Conservation (phyloP, 2,797 vertebrate genomes). For the Melopsittacus undulatus region DNA sequence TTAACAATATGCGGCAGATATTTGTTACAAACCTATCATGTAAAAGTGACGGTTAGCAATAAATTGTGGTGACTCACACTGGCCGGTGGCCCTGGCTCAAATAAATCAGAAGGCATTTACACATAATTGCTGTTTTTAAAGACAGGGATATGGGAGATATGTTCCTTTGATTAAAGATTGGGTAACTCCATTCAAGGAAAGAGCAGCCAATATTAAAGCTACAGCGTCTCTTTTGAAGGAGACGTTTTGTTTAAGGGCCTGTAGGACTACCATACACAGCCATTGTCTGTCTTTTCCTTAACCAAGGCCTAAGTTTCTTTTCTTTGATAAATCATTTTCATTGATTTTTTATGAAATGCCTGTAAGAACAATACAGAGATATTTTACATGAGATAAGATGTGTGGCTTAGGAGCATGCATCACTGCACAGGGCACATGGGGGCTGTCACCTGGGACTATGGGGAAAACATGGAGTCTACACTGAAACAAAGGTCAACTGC, state of each 20-base stretch:
- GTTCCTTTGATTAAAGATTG: conserved; percentile 84
- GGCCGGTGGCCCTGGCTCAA: conserved; percentile 85
- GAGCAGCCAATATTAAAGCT: conserved; percentile 61
- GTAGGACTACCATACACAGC: background rate
- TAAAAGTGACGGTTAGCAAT: conserved; percentile 97
- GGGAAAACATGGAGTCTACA: background rate
- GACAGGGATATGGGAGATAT: conserved; percentile 81
- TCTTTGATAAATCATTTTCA: conserved; percentile 30
- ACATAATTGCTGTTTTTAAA: conserved; percentile 90
- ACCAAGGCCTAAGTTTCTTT: background rate
- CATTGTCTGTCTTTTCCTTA: background rate
- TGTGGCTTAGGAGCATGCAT: background rate
- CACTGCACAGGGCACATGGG: background rate
- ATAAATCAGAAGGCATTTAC: conserved; percentile 95
- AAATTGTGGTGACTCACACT: conserved; percentile 90
- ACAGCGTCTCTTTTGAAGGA: conserved; percentile 23
- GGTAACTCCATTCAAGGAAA: conserved; percentile 78
- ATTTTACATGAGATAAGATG: background rate
- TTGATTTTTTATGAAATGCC: conserved; percentile 41
- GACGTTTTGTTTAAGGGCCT: conserved; percentile 1
- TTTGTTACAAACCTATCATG: conserved; percentile 99
- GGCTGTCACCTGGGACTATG: background rate
- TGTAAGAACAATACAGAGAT: conserved; percentile 40
- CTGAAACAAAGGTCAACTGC: background rate
- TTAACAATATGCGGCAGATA: conserved; percentile 99